Evolutionary conservation across 2,113 vertebrate genomes (phyloP).

Genomic region (Sitta europaea): DNA sequence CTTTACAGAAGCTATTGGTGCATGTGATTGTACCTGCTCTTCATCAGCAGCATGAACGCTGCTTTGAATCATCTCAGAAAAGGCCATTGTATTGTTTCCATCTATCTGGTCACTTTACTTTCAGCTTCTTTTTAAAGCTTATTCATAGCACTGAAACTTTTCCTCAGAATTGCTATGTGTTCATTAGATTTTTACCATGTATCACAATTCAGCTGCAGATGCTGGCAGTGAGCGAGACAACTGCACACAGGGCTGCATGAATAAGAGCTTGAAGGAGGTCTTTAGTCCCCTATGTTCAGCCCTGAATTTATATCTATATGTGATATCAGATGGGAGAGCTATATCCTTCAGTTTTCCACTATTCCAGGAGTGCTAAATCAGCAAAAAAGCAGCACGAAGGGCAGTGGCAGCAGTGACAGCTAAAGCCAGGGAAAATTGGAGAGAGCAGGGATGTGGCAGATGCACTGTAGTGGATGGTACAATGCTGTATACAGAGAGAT

Average conservation of each 20-base stretch:
- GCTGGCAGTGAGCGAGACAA: background rate
- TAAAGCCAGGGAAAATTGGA: background rate
- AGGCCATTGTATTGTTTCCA: background rate
- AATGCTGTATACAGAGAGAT: background rate
- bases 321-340: background rate
- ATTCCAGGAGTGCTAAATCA: background rate
- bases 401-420: background rate
- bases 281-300: background rate
- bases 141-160: background rate
- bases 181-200: background rate
- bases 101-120: background rate
- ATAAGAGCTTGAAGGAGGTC: background rate
- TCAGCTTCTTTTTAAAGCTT: background rate
- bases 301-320: background rate
- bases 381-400: background rate
- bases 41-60: background rate
- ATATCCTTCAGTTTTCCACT: background rate
- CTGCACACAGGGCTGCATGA: background rate
- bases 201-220: background rate
- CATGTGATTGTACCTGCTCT: background rate
- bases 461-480: fast-evolving
- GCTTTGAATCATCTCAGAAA: background rate
- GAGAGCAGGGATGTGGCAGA: background rate
- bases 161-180: background rate
- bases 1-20: background rate